A percentile compares a stretch with the other conserved stretches of the same genome.
Conservation (phyloP, 1,140 invertebrate genomes). For the Lucilia sericata region DNA sequence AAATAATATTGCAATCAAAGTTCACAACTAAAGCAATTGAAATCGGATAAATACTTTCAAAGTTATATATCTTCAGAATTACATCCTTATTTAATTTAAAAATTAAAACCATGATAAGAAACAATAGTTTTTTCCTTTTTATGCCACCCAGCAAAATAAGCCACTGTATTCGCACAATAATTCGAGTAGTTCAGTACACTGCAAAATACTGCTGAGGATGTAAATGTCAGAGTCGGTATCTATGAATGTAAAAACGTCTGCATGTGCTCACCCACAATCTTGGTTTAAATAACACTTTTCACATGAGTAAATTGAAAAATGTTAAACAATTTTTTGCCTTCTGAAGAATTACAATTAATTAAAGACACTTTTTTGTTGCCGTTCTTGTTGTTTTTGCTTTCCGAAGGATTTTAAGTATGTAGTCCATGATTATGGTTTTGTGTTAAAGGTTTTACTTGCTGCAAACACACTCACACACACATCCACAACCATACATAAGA, state of each 20-base stretch:
- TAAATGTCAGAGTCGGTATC: neutral
- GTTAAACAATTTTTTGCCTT: slow-evolving; percentile 13
- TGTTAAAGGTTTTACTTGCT: neutral
- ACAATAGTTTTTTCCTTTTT: too few relatives aligned
- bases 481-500: too few relatives aligned
- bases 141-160: too few relatives aligned
- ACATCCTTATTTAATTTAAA: too few relatives aligned
- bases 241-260: neutral
- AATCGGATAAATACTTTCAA: too few relatives aligned
- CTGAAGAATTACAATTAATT: slow-evolving; percentile 39
- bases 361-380: slow-evolving; percentile 19
- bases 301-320: slow-evolving; percentile 41
- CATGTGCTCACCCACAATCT: neutral
- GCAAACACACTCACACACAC: neutral
- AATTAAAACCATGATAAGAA: too few relatives aligned
- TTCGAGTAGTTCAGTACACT: too few relatives aligned
- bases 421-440: slow-evolving; percentile 5
- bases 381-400: neutral
- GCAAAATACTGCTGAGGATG: too few relatives aligned
- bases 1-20: too few relatives aligned
- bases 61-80: too few relatives aligned
- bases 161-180: too few relatives aligned
- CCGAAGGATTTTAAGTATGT: slow-evolving; percentile 11
- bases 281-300: slow-evolving; percentile 23
- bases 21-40: too few relatives aligned